These are phyloP conservation scores for Steinernema carpocapsae DNA, from an alignment of 2,888 invertebrate species.

Conservation along the genomic window DNA sequence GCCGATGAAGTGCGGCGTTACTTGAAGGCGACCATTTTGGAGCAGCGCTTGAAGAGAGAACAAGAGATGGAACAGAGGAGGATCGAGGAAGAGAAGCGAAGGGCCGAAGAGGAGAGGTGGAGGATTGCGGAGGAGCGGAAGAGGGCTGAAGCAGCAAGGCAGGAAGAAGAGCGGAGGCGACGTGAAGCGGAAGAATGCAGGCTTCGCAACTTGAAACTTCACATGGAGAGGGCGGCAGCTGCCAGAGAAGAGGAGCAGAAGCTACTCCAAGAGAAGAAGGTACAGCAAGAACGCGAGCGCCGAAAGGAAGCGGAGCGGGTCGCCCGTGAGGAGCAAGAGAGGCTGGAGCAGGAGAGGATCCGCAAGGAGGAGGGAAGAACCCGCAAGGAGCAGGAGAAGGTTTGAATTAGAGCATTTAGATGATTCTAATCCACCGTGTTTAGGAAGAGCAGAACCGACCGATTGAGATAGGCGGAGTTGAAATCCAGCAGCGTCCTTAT, in stretches of 20 bases:
- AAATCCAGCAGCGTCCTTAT: background rate
- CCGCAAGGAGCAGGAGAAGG: background rate
- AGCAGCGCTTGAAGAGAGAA: background rate
- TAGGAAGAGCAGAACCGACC: background rate
- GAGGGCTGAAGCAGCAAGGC: background rate
- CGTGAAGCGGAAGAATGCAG: too few relatives aligned
- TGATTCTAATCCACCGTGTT: too few relatives aligned
- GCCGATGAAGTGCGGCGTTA: background rate
- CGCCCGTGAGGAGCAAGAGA: conserved; percentile 27
- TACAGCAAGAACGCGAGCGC: background rate
- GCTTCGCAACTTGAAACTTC: too few relatives aligned
- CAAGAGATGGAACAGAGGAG: background rate
- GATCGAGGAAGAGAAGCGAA: background rate
- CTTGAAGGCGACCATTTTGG: background rate
- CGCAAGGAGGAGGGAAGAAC: background rate
- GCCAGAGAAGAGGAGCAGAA: too few relatives aligned
- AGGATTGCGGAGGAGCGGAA: background rate
- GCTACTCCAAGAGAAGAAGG: background rate
- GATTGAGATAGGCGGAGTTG: background rate
- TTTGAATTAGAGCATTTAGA: too few relatives aligned
- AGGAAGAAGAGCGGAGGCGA: background rate
- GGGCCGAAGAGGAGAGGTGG: conserved; percentile 1
- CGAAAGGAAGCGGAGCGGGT: background rate
- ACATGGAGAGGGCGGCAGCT: too few relatives aligned
- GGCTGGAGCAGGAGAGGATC: background rate